Evolutionary conservation across 2,888 invertebrate genomes (phyloP).

Genomic region (Stenchaetothrips biformis): DNA sequence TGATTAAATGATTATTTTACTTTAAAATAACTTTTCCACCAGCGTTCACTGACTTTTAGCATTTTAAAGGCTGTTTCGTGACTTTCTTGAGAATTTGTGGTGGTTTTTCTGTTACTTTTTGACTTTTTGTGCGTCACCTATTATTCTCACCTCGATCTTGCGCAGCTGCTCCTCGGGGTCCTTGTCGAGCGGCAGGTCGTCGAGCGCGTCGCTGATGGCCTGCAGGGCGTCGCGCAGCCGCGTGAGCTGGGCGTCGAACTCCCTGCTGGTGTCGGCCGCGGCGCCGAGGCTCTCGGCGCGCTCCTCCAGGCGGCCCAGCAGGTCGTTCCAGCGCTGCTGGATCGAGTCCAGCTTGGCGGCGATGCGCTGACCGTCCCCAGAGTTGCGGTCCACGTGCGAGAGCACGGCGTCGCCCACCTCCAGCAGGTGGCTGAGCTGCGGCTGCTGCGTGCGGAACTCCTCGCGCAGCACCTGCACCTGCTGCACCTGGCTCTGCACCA

Average conservation of each 20-base stretch:
- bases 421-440: conserved; percentile 78
- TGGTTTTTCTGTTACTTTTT: too few relatives aligned
- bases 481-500: conserved; percentile 93
- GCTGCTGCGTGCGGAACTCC: conserved; percentile 90
- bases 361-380: conserved; percentile 61
- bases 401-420: conserved; percentile 74
- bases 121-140: too few relatives aligned
- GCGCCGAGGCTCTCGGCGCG: conserved; percentile 85
- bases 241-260: conserved; percentile 84
- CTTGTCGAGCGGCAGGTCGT: conserved; percentile 71
- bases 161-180: conserved; percentile 83
- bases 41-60: too few relatives aligned
- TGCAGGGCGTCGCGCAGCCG: conserved; percentile 81
- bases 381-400: conserved; percentile 50
- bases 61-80: too few relatives aligned
- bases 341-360: conserved; percentile 67
- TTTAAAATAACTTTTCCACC: conserved; percentile 12
- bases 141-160: conserved; percentile 73
- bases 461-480: conserved; percentile 92
- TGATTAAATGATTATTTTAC: not conserved
- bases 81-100: too few relatives aligned
- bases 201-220: conserved; percentile 79
- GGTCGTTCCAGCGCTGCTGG: conserved; percentile 53
- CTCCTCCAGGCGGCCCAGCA: conserved; percentile 69
- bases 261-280: conserved; percentile 86